A percentile compares a stretch with the other conserved stretches of the same genome.
Conservation (phyloP, 1,140 invertebrate species). For the Rhagoletis zephyria region DNA sequence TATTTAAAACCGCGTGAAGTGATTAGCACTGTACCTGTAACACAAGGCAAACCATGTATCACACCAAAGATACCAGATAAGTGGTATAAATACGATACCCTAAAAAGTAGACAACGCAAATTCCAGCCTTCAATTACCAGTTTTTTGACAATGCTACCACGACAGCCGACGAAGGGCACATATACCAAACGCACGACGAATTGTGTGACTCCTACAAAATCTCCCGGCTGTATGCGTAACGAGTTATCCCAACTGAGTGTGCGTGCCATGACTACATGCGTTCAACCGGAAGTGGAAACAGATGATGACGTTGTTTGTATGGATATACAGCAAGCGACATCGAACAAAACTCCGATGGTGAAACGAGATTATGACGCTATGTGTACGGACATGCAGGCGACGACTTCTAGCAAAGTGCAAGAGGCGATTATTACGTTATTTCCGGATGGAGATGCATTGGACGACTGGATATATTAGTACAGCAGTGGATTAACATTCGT, state of each 20-base stretch:
- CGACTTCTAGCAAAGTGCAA: too few species aligned
- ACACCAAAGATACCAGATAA: constrained; percentile 63
- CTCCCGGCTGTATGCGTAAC: neutral
- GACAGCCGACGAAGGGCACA: neutral
- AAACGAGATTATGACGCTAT: too few species aligned
- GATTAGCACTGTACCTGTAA: constrained; percentile 67
- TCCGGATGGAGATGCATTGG: neutral
- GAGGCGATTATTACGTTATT: neutral
- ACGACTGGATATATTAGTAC: constrained; percentile 2
- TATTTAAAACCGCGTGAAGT: constrained; percentile 67
- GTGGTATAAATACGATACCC: constrained; percentile 63
- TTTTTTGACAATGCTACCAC: constrained; percentile 28
- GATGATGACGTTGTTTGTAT: neutral
- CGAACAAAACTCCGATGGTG: neutral
- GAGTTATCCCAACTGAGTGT: constrained; percentile 20
- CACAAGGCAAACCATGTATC: constrained; percentile 54
- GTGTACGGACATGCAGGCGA: too few species aligned
- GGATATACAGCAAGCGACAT: neutral
- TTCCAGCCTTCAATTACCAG: constrained; percentile 55
- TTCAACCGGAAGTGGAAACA: neutral
- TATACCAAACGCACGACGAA: neutral
- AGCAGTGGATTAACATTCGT: neutral
- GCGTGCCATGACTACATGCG: constrained; percentile 3
- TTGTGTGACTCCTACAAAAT: constrained; percentile 20
- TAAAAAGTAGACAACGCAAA: constrained; percentile 17